Percentiles rank a stretch among this genome's conserved stretches.
phyloP scores from a whole-genome alignment of 2,888 invertebrate species.

The Amphipyra berbera region DNA sequence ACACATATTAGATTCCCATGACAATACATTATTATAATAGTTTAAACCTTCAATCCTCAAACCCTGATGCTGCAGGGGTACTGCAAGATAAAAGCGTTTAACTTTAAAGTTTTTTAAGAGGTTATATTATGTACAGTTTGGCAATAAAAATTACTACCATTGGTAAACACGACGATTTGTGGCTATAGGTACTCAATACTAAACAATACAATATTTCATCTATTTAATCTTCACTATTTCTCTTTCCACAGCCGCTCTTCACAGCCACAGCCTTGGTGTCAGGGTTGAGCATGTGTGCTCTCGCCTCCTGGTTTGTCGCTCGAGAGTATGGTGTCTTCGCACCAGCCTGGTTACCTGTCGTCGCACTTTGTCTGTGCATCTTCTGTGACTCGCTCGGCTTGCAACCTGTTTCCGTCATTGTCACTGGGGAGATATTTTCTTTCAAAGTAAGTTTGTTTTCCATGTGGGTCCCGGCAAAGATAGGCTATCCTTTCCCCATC shows the following conservation, averaged over 20 bases:
- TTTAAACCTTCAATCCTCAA: too few relatives aligned
- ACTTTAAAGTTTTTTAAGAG: too few relatives aligned
- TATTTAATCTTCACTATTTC: not conserved
- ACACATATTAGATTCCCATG: too few relatives aligned
- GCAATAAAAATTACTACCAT: too few relatives aligned
- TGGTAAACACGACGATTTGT: too few relatives aligned
- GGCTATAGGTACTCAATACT: too few relatives aligned
- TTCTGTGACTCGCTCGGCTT: constrained; percentile 87
- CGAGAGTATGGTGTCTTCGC: constrained; percentile 65
- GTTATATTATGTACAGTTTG: too few relatives aligned
- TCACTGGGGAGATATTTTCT: constrained; percentile 87
- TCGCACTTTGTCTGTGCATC: constrained; percentile 85
- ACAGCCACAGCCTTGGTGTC: constrained; percentile 75
- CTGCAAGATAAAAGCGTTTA: too few relatives aligned
- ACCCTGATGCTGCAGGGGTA: too few relatives aligned
- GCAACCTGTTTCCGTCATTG: constrained; percentile 86
- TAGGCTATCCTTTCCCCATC: too few relatives aligned
- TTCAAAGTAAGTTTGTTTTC: constrained; percentile 72
- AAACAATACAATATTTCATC: not conserved
- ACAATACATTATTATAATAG: too few relatives aligned
- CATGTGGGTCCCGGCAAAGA: too few relatives aligned
- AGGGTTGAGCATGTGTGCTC: constrained; percentile 78
- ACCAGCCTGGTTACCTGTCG: constrained; percentile 86
- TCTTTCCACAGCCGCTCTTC: constrained; percentile 73
- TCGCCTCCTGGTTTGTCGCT: constrained; percentile 82